Evolutionary conservation across 35 echinoderm and acorn worm species (phyloP), one percentile per base, ranked within the genome.

Genomic region (Diadema setosum): DNA sequence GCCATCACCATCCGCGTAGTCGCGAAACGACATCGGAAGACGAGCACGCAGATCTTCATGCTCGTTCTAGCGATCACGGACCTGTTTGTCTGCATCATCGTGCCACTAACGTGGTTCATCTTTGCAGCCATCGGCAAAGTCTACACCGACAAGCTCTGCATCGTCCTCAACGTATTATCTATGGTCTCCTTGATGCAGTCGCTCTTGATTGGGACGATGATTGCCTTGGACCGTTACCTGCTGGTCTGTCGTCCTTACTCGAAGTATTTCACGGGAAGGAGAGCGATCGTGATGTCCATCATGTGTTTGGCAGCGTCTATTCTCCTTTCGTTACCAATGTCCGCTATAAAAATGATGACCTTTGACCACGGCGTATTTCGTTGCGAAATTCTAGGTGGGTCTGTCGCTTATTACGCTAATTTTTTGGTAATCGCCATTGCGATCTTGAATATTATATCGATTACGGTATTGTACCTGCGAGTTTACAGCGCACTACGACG

Each of bases 31-130:
- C 73, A 41, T 44, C 73, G 73, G 14, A 78, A 78, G 37, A 78
- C 73, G 73, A 78, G 35, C 21, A 78, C 73, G 18, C 73, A 78
- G 34, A 24, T 78, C 35, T 78, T 78, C 73, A 78, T 78, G 14
- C 39, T 78, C 36, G 40, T 78, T 44, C 73, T 78, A n/a, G 73
- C 73, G 14, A 39, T 78, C 14, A 78, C 73, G 9, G 73, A 78
- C 40, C 39, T 78, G 3, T 39, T 78, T 21, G 73, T 78, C 35
- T 78, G 73, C 37, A 5, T 78, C 18, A 8, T 41, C 11, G 37
- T 20, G 40, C 73, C 73, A 17, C 20, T 78, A 36, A n/a, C 37
- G 20, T 78, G 73, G 73, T 78, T 17, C 44, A 44, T 78, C 11
- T 78, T 78, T n/a, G n/a, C 40, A 2, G 27, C 37, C 27, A 44